Conservation (phyloP, 2,888 invertebrate species). For the Oasisia sp. region DNA sequence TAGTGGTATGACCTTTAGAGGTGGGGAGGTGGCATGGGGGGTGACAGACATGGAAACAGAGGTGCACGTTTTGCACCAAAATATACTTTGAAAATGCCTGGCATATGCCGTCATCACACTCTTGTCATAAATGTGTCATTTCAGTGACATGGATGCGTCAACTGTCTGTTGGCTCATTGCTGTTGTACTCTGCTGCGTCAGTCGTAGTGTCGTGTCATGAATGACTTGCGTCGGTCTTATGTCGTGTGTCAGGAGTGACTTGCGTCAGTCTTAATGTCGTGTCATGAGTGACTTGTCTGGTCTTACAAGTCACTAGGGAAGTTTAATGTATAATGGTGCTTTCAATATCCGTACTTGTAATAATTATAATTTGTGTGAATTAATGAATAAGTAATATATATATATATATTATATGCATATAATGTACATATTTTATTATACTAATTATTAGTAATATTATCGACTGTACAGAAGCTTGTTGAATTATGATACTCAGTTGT, state of each 20-base stretch:
- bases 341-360: slow-evolving; percentile 17
- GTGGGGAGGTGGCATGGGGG: background rate
- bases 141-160: background rate
- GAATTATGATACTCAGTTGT: slow-evolving; percentile 17
- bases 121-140: background rate
- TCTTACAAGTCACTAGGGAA: slow-evolving; percentile 2
- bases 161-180: background rate
- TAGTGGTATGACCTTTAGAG: background rate
- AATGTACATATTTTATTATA: slow-evolving; percentile 17
- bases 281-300: slow-evolving; percentile 1
- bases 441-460: slow-evolving; percentile 17
- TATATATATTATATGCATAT: background rate
- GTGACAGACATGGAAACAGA: background rate
- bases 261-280: background rate
- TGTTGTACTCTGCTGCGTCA: background rate
- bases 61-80: background rate
- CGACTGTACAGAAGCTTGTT: slow-evolving; percentile 4
- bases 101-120: background rate
- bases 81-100: background rate
- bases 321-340: slow-evolving; percentile 4
- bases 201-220: background rate
- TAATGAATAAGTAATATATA: slow-evolving; percentile 11
- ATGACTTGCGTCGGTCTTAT: background rate
- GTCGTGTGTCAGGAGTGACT: background rate
- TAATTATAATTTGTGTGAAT: slow-evolving; percentile 13